phyloP scores from a whole-genome alignment of 2,797 vertebrate genomes.

The Manis javanica region DNA sequence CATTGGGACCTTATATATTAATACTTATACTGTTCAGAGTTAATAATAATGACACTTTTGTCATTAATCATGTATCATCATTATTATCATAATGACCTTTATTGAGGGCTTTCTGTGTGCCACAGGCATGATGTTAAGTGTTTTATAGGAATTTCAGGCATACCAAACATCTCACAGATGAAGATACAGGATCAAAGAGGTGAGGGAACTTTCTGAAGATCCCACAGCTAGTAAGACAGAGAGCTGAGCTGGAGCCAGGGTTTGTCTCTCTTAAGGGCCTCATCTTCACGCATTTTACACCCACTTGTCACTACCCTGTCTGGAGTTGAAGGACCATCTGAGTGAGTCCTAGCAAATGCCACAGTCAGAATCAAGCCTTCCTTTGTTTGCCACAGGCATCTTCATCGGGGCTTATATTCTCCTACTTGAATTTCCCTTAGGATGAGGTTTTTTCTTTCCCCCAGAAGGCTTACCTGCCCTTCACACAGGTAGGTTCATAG shows the following conservation, averaged over 20 bases:
- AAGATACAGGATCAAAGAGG: not conserved
- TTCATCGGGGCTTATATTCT: not conserved
- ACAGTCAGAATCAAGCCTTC: not conserved
- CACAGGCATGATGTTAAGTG: not conserved
- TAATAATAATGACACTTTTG: not conserved
- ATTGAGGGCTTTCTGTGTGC: not conserved
- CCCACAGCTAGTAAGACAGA: not conserved
- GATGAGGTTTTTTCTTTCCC: not conserved
- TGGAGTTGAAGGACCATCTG: not conserved
- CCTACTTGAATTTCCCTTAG: not conserved
- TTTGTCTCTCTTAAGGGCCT: not conserved
- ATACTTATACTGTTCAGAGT: not conserved
- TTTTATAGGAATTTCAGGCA: not conserved
- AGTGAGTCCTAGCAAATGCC: not conserved
- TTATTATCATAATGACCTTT: not conserved
- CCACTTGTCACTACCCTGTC: accelerated
- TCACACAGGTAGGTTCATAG: not conserved
- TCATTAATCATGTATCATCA: not conserved
- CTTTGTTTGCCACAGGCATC: accelerated
- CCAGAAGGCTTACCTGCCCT: not conserved
- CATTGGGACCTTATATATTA: not conserved
- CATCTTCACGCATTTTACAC: accelerated
- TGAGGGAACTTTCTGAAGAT: not conserved
- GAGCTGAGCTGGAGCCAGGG: not conserved
- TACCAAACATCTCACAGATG: not conserved